Evolutionary conservation across 1,140 invertebrate species (phyloP), one percentile per base, ranked within the genome.

Genomic region (Diplogasteroides magnus): DNA sequence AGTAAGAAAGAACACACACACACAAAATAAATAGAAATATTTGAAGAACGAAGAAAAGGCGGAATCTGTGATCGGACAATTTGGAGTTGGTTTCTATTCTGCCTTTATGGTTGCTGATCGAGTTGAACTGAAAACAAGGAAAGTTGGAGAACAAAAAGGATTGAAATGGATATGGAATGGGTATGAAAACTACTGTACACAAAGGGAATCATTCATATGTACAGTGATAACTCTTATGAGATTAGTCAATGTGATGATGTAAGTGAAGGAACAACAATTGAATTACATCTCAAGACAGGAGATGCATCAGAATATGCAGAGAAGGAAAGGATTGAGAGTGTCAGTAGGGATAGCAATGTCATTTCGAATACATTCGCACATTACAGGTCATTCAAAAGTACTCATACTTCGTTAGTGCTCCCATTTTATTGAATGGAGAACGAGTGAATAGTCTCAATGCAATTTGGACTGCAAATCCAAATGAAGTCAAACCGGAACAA

Each of bases 41-140:
- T 61, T 71, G 6, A 23, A 71, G 64, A 67, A 72, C 65, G 68
- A 68, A 27, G 69, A 74, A 27, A 74, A 76, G 60, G 84, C 84
- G 14, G 85, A 87, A 32, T 85, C 87, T 63, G 95, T 97, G 67
- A 97, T 97, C 84, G 95, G 94, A 2, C 93, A 97, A 82, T 98
- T 98, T 87, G 95, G 94, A 72, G 95, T 98, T 19, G 95, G 95
- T 13, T 98, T 98, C 83, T 98, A 97, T 81, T 96, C 94, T 57
- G 89, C 90, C 0, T 97, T 97, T 83, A 97, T 97, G 91, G 94
- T 97, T 0, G 92, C 92, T 64, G 89, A 96, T 76, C 91, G 90
- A 83, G 91, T 97, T 19, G 91, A 94, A 81, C 93, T 98, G 0
- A 95, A 86, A 79, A 92, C 93, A 3, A 87, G 87, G 78, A 87